Evolutionary conservation across 92 coral and sea anemone species (phyloP).

Genomic region (Epizoanthus stellaris): DNA sequence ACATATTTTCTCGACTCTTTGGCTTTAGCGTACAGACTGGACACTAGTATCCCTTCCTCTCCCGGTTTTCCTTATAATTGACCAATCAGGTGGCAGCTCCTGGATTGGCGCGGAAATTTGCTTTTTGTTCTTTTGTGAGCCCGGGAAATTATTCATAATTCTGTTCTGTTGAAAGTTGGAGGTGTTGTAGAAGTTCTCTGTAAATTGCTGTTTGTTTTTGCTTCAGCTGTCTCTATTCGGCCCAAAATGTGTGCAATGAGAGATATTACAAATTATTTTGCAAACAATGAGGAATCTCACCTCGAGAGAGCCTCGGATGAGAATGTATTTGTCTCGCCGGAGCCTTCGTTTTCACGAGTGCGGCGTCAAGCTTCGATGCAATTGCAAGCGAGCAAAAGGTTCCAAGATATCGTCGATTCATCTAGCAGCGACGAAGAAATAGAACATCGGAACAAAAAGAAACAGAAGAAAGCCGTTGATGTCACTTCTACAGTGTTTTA

Average conservation of each 20-base stretch:
- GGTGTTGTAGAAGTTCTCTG: not conserved
- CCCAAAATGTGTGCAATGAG: constrained; percentile 73
- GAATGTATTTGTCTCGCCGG: constrained; percentile 71
- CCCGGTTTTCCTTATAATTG: not conserved
- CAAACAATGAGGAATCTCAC: constrained; percentile 37
- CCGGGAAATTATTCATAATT: not conserved
- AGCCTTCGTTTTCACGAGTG: constrained; percentile 51
- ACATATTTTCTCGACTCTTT: too few relatives aligned
- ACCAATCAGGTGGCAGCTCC: constrained; percentile 73
- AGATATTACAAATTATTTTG: constrained; percentile 72
- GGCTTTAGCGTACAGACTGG: too few relatives aligned
- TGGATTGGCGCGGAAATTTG: constrained; percentile 83
- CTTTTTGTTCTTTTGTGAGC: constrained; percentile 30
- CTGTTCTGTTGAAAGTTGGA: not conserved
- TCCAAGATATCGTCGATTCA: constrained; percentile 11
- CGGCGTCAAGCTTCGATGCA: constrained; percentile 30
- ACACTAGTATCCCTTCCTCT: too few relatives aligned
- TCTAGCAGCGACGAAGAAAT: constrained; percentile 24
- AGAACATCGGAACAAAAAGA: constrained; percentile 18
- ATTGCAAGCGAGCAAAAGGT: constrained; percentile 19
- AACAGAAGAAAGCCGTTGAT: constrained; percentile 22
- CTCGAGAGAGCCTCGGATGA: constrained; percentile 75
- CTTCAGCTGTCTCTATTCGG: not conserved
- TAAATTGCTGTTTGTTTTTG: not conserved
- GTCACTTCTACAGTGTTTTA: constrained; percentile 58